These are phyloP conservation scores for Amiota minor DNA, from an alignment of 2,888 invertebrate species.

Conservation along the genomic window DNA sequence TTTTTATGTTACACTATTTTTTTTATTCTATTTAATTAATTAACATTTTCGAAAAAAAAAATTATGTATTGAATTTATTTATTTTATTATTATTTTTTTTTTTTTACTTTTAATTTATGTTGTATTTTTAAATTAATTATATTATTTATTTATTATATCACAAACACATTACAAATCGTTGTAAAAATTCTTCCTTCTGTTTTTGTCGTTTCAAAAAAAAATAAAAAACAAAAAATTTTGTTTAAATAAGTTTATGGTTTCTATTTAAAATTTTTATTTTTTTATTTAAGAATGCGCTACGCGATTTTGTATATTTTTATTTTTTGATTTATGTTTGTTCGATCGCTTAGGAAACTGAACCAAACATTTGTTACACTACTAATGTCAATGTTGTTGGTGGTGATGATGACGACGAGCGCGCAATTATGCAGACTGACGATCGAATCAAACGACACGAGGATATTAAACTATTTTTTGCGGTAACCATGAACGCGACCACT, in stretches of 20 bases:
- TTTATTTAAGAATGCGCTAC: neutral
- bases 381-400: too few relatives aligned
- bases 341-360: neutral
- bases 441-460: conserved; percentile 73
- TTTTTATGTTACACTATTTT: too few relatives aligned
- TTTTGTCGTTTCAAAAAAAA: neutral
- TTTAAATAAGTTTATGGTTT: conserved; percentile 4
- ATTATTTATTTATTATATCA: neutral
- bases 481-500: conserved; percentile 73
- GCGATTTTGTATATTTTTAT: neutral
- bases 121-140: too few relatives aligned
- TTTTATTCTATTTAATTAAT: too few relatives aligned
- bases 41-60: neutral
- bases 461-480: conserved; percentile 74
- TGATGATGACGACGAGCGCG: neutral
- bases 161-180: conserved; percentile 20
- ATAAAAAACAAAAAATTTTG: conserved; percentile 1
- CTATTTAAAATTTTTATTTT: neutral
- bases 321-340: neutral
- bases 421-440: conserved; percentile 58
- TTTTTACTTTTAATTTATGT: conserved; percentile 1
- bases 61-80: conserved; percentile 4
- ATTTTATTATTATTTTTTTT: conserved; percentile 2
- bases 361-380: neutral
- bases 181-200: neutral